A percentile compares a stretch with the other conserved stretches of the same genome.
These are phyloP conservation scores for Hylomyscus alleni DNA, from an alignment of 2,797 vertebrate genomes.

Conservation along the genomic window DNA sequence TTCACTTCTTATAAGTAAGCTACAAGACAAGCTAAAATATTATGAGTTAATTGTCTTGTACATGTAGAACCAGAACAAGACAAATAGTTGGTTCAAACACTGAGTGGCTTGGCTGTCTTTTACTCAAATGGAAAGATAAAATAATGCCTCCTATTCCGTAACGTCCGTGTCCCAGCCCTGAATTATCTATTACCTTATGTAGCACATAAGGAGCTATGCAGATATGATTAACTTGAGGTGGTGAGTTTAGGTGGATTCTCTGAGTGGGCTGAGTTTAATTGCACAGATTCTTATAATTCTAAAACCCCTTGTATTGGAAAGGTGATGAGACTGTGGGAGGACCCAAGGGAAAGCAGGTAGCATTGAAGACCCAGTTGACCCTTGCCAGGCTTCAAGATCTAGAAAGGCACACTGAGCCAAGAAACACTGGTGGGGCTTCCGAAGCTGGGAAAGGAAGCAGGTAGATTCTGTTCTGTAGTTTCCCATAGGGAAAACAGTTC, in stretches of 20 bases:
- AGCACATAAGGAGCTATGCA: conserved; percentile 24
- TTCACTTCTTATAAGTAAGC: conserved; percentile 61
- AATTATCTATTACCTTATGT: neutral
- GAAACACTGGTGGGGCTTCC: neutral
- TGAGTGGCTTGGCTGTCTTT: conserved; percentile 31
- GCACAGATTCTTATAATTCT: neutral
- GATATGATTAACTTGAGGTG: conserved; percentile 10
- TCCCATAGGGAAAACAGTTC: neutral
- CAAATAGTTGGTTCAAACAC: conserved; percentile 39
- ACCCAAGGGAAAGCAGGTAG: neutral
- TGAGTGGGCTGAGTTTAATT: neutral
- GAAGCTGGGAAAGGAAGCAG: conserved; percentile 5
- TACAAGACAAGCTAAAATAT: conserved; percentile 52
- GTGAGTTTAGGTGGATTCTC: conserved; percentile 21
- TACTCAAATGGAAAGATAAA: neutral
- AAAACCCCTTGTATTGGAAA: neutral
- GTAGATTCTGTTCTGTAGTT: neutral
- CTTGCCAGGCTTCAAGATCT: conserved; percentile 5
- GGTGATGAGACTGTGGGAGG: conserved; percentile 18
- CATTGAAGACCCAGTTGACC: neutral
- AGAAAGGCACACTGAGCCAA: neutral
- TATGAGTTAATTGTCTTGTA: conserved; percentile 56
- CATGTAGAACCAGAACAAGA: conserved; percentile 35
- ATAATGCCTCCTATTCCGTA: neutral
- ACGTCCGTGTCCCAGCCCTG: neutral